Evolutionary conservation across 2,113 vertebrate genomes (phyloP), one percentile per base, ranked within the genome.

Genomic region (Notechis scutatus): DNA sequence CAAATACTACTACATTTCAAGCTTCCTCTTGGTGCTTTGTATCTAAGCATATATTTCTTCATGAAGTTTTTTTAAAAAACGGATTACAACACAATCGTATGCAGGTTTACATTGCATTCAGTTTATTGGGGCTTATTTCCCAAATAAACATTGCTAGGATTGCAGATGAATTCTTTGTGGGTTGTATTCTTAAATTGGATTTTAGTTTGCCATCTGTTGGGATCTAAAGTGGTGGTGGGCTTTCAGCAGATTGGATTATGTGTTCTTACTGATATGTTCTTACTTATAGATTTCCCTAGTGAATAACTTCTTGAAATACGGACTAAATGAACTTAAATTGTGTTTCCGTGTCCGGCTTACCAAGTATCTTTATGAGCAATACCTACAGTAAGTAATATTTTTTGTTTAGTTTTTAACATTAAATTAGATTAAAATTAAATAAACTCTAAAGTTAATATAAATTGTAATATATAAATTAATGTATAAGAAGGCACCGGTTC

Each of bases 291-390:
- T 99, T 90, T 98, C 99, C 93, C 95, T 99, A 96, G 98, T 99
- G 92, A 99, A 99, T 97, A 99, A 99, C 97, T 98, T 99, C 94
- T 95, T 99, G 95, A 99, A 99, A 96, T 98, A 99, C 95, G 99
- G 99, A 86, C 96, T 99, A 86, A 99, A 99, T 93, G 98, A 99
- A 92, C 95, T 99, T 95, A 99, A 99, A 95, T 97, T 99, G 93
- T 97, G 98, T 96, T 99, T 98, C 96, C 98, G 99, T 92, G 98
- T 98, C 88, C 97, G 98, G 92, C 99, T 99, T 89, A 99, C 99
- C 2, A 98, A 97, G 97, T 97, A 98, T 96, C 98, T 99, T 93
- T 99, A 99, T 93, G 98, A 99, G 93, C 98, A 99, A 94, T 99
- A 99, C 95, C 98, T 99, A 90, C 98, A 99, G 99, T 99, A 98